Percentiles rank a stretch among this genome's conserved stretches.
These are phyloP conservation scores for Sceliomorpha sp. DNA, from an alignment of 2,888 invertebrate species.

Conservation along the genomic window DNA sequence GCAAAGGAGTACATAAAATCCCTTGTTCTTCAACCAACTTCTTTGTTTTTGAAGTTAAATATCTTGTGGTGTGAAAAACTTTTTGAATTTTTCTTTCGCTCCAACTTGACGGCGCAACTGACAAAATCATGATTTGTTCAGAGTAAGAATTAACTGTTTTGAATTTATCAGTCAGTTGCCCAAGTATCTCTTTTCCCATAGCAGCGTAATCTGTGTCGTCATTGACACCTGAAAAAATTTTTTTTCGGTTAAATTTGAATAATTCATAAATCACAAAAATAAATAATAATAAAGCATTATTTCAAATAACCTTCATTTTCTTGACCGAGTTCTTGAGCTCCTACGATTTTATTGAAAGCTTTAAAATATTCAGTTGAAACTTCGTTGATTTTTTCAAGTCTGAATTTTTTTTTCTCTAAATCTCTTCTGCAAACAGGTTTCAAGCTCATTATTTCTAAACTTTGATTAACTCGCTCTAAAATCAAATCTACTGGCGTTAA, in stretches of 20 bases:
- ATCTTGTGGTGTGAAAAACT: constrained; percentile 3
- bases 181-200: constrained; percentile 7
- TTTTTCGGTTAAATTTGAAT: not conserved
- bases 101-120: constrained; percentile 12
- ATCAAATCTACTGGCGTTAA: constrained; percentile 4
- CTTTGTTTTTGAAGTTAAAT: constrained; percentile 14
- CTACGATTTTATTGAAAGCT: constrained; percentile 21
- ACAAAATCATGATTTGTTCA: constrained; percentile 12
- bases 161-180: constrained; percentile 5
- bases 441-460: constrained; percentile 9
- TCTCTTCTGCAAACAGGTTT: constrained; percentile 6
- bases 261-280: not conserved
- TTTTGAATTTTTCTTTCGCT: constrained; percentile 8
- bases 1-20: constrained; percentile 13
- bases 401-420: constrained; percentile 10
- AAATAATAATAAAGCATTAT: not conserved
- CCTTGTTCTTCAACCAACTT: constrained; percentile 4
- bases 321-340: not conserved
- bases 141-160: constrained; percentile 3
- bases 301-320: constrained; percentile 9
- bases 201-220: constrained; percentile 6
- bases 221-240: constrained; percentile 1
- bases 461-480: constrained; percentile 6
- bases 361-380: constrained; percentile 1
- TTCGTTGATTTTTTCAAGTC: constrained; percentile 17